phyloP scores from a whole-genome alignment of 2,888 invertebrate species.

The Diarsia rubi region DNA sequence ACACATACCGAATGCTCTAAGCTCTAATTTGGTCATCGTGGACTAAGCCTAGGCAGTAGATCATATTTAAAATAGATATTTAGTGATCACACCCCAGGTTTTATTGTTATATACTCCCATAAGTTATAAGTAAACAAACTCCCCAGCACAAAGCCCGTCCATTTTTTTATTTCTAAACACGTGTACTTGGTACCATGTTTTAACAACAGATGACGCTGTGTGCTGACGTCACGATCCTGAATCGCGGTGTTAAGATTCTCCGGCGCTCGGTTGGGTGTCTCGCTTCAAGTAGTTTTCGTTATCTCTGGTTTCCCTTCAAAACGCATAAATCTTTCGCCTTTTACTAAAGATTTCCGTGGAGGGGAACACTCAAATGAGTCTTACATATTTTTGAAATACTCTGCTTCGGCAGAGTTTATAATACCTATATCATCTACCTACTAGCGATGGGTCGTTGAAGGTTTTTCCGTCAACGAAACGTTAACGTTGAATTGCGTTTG shows the following conservation, averaged over 20 bases:
- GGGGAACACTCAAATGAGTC: conserved; percentile 94
- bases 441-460: no score
- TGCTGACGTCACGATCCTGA: background rate
- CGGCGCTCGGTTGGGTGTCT: conserved; percentile 35
- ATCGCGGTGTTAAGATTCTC: conserved; percentile 40
- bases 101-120: background rate
- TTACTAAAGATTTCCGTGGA: conserved; percentile 95
- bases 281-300: fast-evolving
- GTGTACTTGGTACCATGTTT: conserved; percentile 10
- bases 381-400: conserved; percentile 65
- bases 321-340: conserved; percentile 95
- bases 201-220: conserved; percentile 29
- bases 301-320: conserved; percentile 92
- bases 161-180: background rate
- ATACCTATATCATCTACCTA: no score
- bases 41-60: background rate
- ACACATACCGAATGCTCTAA: background rate
- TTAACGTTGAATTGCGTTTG: no score
- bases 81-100: background rate
- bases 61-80: background rate
- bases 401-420: conserved; percentile 36
- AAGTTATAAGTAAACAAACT: background rate
- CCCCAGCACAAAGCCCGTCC: background rate
- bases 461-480: no score
- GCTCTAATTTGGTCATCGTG: background rate